Conservation (phyloP, 2,797 vertebrate species). For the Phrynocephalus forsythii region DNA sequence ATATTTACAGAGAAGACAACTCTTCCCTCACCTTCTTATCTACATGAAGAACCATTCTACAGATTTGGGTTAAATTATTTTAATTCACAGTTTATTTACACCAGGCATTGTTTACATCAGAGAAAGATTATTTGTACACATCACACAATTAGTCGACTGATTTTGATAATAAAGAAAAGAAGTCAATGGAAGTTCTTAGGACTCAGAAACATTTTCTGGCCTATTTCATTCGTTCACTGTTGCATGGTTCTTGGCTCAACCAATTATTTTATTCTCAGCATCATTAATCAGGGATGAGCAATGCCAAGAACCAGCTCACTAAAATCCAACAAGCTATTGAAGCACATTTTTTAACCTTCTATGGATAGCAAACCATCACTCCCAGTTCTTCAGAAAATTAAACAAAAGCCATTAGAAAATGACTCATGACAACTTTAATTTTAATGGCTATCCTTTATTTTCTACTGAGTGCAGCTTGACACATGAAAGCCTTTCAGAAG, state of each 20-base stretch:
- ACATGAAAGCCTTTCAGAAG: background rate
- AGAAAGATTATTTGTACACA: slow-evolving; percentile 26
- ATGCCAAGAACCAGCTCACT: slow-evolving; percentile 36
- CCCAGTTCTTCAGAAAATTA: slow-evolving; percentile 35
- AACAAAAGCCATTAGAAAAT: slow-evolving; percentile 32
- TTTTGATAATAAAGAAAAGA: slow-evolving; percentile 27
- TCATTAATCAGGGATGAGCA: slow-evolving; percentile 33
- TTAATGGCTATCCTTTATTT: slow-evolving; percentile 25
- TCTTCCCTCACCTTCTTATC: background rate
- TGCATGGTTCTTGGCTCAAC: slow-evolving; percentile 35
- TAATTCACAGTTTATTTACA: slow-evolving; percentile 21
- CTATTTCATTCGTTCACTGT: slow-evolving; percentile 45
- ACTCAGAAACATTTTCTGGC: slow-evolving; percentile 12
- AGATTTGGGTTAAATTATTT: slow-evolving; percentile 5
- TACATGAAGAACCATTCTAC: background rate
- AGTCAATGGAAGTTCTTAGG: background rate
- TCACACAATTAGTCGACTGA: slow-evolving; percentile 21
- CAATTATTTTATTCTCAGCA: slow-evolving; percentile 26
- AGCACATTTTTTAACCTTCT: slow-evolving; percentile 51
- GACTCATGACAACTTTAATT: slow-evolving; percentile 27
- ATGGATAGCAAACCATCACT: slow-evolving; percentile 39
- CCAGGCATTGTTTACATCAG: slow-evolving; percentile 33
- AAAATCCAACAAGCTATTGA: slow-evolving; percentile 25
- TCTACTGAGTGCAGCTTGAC: background rate
- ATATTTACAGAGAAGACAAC: background rate